phyloP scores from a whole-genome alignment of 1,140 invertebrate genomes.

The Drosophila nannoptera region DNA sequence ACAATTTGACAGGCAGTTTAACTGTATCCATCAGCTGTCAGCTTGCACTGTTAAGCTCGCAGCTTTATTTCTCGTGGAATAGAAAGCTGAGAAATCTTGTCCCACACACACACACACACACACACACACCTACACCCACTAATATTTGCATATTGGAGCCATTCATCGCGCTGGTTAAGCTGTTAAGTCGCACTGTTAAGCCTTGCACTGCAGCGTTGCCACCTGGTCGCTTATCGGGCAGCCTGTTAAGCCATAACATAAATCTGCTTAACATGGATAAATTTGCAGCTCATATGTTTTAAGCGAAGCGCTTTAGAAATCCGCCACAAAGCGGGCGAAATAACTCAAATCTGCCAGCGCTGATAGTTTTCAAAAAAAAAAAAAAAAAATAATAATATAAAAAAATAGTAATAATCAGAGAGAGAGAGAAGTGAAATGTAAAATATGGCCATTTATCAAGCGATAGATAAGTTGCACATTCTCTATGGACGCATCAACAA shows the following conservation, averaged over 20 bases:
- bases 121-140: no score
- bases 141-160: no score
- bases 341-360: conserved; percentile 8
- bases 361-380: conserved; percentile 12
- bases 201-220: not conserved
- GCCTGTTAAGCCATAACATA: not conserved
- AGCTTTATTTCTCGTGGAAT: not conserved
- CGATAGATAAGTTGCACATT: conserved; percentile 13
- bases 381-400: not conserved
- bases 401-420: no score
- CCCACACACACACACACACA: no score
- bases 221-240: not conserved
- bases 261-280: not conserved
- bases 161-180: no score
- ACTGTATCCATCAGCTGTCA: no score
- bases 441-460: conserved; percentile 14
- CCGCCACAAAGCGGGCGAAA: not conserved
- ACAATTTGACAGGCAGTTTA: no score
- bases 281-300: not conserved
- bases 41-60: no score
- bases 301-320: not conserved
- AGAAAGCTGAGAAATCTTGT: not conserved
- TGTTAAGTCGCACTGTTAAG: not conserved
- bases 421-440: no score
- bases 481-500: conserved; percentile 23